Evolutionary conservation across 2,888 invertebrate species (phyloP), one percentile per base, ranked within the genome.

Genomic region (Athalia rosae): DNA sequence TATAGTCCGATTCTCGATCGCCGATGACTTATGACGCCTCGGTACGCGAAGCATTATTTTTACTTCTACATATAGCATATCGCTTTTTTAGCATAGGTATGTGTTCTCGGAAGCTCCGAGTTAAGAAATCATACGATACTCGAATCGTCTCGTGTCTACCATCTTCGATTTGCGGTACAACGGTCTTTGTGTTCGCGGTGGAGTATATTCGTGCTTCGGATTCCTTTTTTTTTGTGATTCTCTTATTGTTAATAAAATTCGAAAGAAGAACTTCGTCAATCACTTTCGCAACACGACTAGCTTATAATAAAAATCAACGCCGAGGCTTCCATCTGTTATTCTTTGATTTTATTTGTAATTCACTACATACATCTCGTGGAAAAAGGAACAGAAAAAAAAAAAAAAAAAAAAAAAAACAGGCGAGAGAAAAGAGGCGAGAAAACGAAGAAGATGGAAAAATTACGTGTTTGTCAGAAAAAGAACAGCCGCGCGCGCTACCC

Each of bases 361-460:
- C 61, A 28, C 61, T 61, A 8, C 28, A 15, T 61, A 61, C 5
- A 79, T 79, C 79, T 77, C 66, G 59, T 67, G 47, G 78, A 76
- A 79, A 79, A 80, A 79, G 58, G 71, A 48, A 50, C 6, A 28
- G 48, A 66, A 48, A 66, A 59, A 71, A 63, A 43, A 13, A 48
- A 47, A 47, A 64, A 45, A 47, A 28, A n/a, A 53, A 77, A 48
- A 67, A 58, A 53, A 67, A 63, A 45, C n/a, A n/a, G n/a, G n/a
- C n/a, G n/a, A n/a, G n/a, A n/a, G n/a, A n/a, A 2, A 2, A 28
- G 28, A 28, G 28, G 28, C 28, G n/a, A n/a, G n/a, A n/a, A n/a
- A n/a, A 28, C 28, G 28, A 28, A 28, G 28, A 1, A 28, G 28
- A 2, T 28, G 28, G 28, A 28, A 28, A 28, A 28, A 28, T 28